phyloP scores from a whole-genome alignment of 2,797 vertebrate species.

The Cossypha caffra region DNA sequence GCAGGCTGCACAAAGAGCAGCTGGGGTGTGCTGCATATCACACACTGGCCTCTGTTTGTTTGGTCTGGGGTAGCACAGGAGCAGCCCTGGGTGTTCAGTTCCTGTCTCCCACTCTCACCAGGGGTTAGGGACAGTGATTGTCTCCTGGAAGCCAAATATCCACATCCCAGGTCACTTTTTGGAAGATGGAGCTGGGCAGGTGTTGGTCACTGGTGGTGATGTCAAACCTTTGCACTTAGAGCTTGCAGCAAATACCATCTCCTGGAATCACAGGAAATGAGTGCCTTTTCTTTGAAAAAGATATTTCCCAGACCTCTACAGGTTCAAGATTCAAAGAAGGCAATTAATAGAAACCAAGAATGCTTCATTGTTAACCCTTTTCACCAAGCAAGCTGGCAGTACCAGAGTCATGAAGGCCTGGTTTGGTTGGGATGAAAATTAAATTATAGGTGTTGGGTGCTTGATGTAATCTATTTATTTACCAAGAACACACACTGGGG shows the following conservation, averaged over 20 bases:
- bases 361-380: background rate
- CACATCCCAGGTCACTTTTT: background rate
- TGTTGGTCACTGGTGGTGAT: background rate
- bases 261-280: background rate
- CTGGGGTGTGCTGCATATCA: background rate
- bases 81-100: background rate
- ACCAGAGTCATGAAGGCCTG: background rate
- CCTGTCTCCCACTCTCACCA: background rate
- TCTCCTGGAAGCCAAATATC: background rate
- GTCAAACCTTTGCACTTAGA: background rate
- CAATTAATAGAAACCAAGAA: background rate
- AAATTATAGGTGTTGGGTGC: background rate
- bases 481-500: background rate
- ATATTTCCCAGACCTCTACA: background rate
- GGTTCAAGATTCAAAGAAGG: background rate
- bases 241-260: background rate
- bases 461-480: conserved; percentile 37
- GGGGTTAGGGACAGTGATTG: background rate
- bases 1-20: background rate
- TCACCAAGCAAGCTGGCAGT: background rate
- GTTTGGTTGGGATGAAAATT: conserved; percentile 2
- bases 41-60: background rate
- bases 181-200: background rate
- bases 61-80: background rate
- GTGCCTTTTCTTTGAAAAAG: background rate